Evolutionary conservation across 2,888 invertebrate genomes (phyloP).

Genomic region (Incurvaria masculella): DNA sequence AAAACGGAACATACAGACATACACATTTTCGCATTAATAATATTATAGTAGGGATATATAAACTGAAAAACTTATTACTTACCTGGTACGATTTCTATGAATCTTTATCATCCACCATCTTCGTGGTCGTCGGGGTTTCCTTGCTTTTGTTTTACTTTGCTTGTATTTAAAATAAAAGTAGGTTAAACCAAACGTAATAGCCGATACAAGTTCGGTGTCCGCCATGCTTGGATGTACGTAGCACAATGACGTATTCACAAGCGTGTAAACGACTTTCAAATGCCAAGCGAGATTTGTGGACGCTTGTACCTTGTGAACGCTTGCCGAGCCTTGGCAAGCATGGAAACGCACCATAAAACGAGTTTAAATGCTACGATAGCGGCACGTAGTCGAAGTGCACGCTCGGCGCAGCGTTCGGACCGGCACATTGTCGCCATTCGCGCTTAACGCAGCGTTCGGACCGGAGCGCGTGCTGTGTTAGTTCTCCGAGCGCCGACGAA

Average conservation of each 20-base stretch:
- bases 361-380: too few relatives aligned
- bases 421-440: too few relatives aligned
- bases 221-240: constrained; percentile 15
- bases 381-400: too few relatives aligned
- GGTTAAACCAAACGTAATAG: constrained; percentile 6
- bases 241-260: constrained; percentile 14
- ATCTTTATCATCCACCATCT: constrained; percentile 16
- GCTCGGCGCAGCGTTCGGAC: too few relatives aligned
- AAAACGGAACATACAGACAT: constrained; percentile 1
- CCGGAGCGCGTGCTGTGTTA: too few relatives aligned
- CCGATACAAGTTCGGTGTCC: constrained; percentile 14
- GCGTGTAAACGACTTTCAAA: constrained; percentile 12
- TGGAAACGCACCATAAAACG: constrained; percentile 7
- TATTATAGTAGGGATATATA: too few relatives aligned
- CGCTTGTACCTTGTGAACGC: constrained; percentile 8
- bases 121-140: constrained; percentile 9
- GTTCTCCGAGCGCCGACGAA: too few relatives aligned
- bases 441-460: too few relatives aligned
- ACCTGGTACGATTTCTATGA: constrained; percentile 9
- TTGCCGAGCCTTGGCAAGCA: too few relatives aligned
- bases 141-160: constrained; percentile 2
- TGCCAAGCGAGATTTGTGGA: constrained; percentile 14
- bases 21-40: constrained; percentile 1
- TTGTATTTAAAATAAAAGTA: constrained; percentile 4
- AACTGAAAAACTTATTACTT: too few relatives aligned